These are phyloP conservation scores for Bubo scandiacus DNA, from an alignment of 2,113 vertebrate species.

Conservation along the genomic window DNA sequence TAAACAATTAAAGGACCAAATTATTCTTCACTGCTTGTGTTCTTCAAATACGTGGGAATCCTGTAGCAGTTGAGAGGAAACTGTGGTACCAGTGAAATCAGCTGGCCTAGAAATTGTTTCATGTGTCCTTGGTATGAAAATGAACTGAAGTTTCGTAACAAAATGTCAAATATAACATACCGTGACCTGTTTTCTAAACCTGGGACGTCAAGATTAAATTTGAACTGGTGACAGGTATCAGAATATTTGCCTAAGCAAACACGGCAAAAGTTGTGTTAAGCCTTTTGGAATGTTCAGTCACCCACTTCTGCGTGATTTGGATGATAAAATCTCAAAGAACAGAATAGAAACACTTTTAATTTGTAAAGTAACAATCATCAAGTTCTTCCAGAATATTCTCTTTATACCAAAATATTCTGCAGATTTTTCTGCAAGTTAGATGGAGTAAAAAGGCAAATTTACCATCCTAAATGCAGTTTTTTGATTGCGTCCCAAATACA, in stretches of 20 bases:
- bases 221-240: not conserved
- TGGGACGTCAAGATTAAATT: conserved; percentile 19
- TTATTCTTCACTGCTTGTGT: not conserved
- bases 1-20: not conserved
- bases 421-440: not conserved
- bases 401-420: not conserved
- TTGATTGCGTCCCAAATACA: not conserved
- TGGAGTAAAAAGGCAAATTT: not conserved
- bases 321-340: conserved; percentile 47
- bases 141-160: not conserved
- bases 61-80: not conserved
- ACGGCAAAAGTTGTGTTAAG: not conserved
- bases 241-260: conserved; percentile 34
- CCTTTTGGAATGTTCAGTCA: conserved; percentile 22
- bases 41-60: not conserved
- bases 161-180: not conserved
- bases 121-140: not conserved
- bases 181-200: not conserved
- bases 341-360: conserved; percentile 1
- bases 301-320: not conserved
- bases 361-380: conserved; percentile 13
- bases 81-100: not conserved
- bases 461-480: not conserved
- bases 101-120: not conserved
- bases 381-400: conserved; percentile 24